phyloP scores from a whole-genome alignment of 2,888 invertebrate genomes.

The Xanthia icteritia region DNA sequence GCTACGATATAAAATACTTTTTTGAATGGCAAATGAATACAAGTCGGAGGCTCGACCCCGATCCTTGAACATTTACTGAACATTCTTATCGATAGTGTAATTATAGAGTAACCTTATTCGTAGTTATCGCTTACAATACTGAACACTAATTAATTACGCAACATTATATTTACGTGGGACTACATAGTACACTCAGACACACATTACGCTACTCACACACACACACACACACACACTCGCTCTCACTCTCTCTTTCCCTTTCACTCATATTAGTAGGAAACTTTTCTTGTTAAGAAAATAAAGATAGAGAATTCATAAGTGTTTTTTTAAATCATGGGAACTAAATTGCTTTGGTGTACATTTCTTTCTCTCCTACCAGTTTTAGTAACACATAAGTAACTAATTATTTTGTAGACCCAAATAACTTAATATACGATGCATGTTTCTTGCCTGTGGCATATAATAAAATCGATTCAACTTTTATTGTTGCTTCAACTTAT shows the following conservation, averaged over 20 bases:
- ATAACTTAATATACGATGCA: neutral
- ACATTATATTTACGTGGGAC: conserved; percentile 23
- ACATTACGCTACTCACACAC: too few species aligned
- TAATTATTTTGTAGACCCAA: neutral
- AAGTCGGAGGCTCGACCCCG: conserved; percentile 23
- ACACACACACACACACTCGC: too few species aligned
- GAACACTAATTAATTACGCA: conserved; percentile 43
- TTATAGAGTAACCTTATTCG: conserved; percentile 51
- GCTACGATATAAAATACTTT: neutral
- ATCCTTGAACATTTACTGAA: conserved; percentile 37
- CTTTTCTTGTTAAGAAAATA: neutral
- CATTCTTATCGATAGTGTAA: conserved; percentile 58
- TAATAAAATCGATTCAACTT: too few species aligned
- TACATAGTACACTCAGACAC: neutral
- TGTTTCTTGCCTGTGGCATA: neutral
- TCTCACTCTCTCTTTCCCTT: too few species aligned
- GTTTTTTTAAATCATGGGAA: neutral
- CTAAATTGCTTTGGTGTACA: neutral
- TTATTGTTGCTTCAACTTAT: too few species aligned
- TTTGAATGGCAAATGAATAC: conserved; percentile 1
- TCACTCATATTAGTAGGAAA: neutral
- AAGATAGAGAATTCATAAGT: neutral
- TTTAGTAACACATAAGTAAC: neutral
- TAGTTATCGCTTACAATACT: conserved; percentile 35
- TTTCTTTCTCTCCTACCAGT: neutral